phyloP scores from a whole-genome alignment of 2,113 vertebrate genomes.

The Salvator merianae region DNA sequence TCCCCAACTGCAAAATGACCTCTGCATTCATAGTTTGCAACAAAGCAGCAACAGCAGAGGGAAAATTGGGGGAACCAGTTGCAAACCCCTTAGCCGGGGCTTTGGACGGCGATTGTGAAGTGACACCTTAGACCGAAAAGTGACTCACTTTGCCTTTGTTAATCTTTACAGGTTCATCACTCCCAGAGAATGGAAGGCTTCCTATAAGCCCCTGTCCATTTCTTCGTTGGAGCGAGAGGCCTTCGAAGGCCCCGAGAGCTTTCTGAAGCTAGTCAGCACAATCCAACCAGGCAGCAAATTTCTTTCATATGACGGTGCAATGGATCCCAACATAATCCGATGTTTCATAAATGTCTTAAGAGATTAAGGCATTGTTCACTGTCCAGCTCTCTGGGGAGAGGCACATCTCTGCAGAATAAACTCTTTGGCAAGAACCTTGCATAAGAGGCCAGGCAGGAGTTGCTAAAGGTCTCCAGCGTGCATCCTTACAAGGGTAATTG shows the following conservation, averaged over 20 bases:
- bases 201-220: constrained; percentile 22
- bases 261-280: constrained; percentile 17
- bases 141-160: not conserved
- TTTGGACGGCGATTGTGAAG: not conserved
- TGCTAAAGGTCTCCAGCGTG: constrained; percentile 49
- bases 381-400: constrained; percentile 58
- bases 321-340: constrained; percentile 55
- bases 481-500: constrained; percentile 60
- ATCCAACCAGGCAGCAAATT: constrained; percentile 57
- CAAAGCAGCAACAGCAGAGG: too few relatives aligned
- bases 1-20: too few relatives aligned
- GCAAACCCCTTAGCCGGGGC: not conserved
- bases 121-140: constrained; percentile 35
- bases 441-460: constrained; percentile 47
- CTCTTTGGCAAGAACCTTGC: constrained; percentile 48
- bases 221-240: not conserved
- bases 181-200: constrained; percentile 40
- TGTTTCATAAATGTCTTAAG: constrained; percentile 69
- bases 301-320: constrained; percentile 58
- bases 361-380: constrained; percentile 63
- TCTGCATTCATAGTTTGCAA: too few relatives aligned
- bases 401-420: constrained; percentile 57
- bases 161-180: constrained; percentile 30
- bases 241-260: constrained; percentile 25
- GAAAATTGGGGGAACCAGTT: too few relatives aligned